Conservation (phyloP, 1,140 invertebrate species). For the Zaprionus kolodkinae region DNA sequence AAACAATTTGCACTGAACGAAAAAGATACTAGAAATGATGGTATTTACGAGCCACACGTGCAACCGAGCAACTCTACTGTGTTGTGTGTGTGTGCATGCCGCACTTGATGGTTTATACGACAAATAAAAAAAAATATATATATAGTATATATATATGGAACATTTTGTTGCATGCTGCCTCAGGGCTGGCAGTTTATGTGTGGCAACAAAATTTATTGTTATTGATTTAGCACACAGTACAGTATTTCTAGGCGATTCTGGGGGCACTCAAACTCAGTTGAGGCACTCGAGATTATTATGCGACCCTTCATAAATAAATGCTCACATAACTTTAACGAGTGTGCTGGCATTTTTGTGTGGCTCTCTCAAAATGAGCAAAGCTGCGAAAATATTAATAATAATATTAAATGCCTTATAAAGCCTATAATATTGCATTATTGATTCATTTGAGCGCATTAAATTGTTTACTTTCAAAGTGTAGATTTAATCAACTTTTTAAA, state of each 20-base stretch:
- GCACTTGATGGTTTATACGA: slow-evolving; percentile 20
- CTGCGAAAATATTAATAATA: slow-evolving; percentile 3
- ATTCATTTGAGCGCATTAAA: neutral
- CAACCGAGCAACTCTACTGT: neutral
- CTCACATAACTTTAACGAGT: slow-evolving; percentile 36
- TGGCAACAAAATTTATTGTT: slow-evolving; percentile 65
- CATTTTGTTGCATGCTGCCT: slow-evolving; percentile 36
- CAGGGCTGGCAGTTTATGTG: slow-evolving; percentile 54
- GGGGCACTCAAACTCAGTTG: slow-evolving; percentile 8
- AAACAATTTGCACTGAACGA: slow-evolving; percentile 34
- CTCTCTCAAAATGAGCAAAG: neutral
- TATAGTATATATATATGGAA: slow-evolving; percentile 1
- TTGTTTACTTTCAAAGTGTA: neutral
- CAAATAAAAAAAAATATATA: slow-evolving; percentile 27
- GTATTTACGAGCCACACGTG: slow-evolving; percentile 68
- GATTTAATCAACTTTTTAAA: too few relatives aligned
- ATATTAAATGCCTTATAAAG: neutral
- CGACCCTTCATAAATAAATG: slow-evolving; percentile 52
- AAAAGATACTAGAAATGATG: slow-evolving; percentile 26
- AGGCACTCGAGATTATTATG: slow-evolving; percentile 39
- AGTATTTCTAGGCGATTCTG: slow-evolving; percentile 21
- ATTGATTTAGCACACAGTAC: slow-evolving; percentile 60
- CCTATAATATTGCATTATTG: neutral
- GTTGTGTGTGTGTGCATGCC: slow-evolving; percentile 7
- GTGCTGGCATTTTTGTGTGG: slow-evolving; percentile 19